Evolutionary conservation across 2,113 vertebrate genomes (phyloP).

Genomic region (Microtus oregoni): DNA sequence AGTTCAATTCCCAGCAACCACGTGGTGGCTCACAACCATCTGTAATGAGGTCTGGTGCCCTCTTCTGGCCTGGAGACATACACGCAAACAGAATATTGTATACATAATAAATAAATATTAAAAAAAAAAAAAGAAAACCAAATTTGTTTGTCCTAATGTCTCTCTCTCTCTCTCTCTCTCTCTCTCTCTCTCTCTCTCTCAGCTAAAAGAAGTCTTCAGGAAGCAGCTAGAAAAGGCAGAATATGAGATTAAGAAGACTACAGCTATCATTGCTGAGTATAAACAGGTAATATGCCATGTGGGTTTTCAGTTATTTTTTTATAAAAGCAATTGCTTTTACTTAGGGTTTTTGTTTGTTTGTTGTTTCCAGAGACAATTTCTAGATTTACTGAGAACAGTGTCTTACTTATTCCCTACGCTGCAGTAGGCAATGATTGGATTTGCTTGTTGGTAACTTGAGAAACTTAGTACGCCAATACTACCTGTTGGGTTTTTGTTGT

Average conservation of each 20-base stretch:
- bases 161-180: no score
- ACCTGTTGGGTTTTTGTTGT: background rate
- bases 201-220: conserved; percentile 97
- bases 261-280: conserved; percentile 98
- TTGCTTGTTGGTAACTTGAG: background rate
- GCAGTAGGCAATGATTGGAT: background rate
- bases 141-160: background rate
- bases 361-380: background rate
- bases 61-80: no score
- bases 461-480: background rate
- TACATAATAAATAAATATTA: no score
- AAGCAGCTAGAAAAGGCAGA: conserved; percentile 98
- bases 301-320: background rate
- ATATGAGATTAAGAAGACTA: conserved; percentile 98
- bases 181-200: background rate
- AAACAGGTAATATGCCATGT: conserved; percentile 91
- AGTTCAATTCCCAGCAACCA: no score
- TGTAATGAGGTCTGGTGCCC: no score
- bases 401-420: background rate
- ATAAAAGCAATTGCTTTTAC: conserved; percentile 12
- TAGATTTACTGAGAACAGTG: background rate
- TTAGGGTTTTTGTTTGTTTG: background rate
- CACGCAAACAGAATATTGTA: no score
- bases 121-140: background rate
- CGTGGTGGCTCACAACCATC: no score